Conservation (phyloP, 2,113 vertebrate genomes). For the Naja naja region DNA sequence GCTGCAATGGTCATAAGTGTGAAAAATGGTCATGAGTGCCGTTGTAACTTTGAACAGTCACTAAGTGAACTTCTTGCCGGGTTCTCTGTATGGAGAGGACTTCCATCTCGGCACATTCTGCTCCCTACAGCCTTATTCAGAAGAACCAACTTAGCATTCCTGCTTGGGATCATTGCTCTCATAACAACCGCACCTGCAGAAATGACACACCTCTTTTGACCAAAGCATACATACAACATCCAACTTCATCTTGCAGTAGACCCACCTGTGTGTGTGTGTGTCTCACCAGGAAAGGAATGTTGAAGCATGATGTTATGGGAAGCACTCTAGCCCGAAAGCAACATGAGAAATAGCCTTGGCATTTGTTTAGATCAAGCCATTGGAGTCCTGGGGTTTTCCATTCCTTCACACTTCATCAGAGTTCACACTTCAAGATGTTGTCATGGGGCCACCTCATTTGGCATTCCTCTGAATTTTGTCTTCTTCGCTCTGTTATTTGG, state of each 20-base stretch:
- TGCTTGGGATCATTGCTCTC: not conserved
- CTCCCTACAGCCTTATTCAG: not conserved
- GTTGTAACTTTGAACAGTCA: too few species aligned
- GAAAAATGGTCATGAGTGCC: too few species aligned
- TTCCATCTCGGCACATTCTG: not conserved
- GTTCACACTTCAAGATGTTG: not conserved
- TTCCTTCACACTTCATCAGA: not conserved
- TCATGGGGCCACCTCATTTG: not conserved
- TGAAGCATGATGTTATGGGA: not conserved
- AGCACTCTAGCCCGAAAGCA: not conserved
- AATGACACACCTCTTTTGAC: not conserved
- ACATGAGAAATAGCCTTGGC: not conserved
- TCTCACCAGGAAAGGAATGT: not conserved
- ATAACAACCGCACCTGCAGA: not conserved
- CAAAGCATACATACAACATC: not conserved
- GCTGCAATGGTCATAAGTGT: too few species aligned
- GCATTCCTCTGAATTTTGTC: not conserved
- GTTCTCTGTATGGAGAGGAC: not conserved
- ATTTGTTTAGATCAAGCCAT: not conserved
- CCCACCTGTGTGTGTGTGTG: not conserved
- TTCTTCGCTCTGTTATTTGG: not conserved
- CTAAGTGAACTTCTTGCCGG: too few species aligned
- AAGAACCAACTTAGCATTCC: not conserved
- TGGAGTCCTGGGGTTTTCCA: accelerated
- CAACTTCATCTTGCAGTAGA: not conserved